Evolutionary conservation across 2,888 invertebrate genomes (phyloP), one percentile per base, ranked within the genome.

Genomic region (Drosophila colorata): DNA sequence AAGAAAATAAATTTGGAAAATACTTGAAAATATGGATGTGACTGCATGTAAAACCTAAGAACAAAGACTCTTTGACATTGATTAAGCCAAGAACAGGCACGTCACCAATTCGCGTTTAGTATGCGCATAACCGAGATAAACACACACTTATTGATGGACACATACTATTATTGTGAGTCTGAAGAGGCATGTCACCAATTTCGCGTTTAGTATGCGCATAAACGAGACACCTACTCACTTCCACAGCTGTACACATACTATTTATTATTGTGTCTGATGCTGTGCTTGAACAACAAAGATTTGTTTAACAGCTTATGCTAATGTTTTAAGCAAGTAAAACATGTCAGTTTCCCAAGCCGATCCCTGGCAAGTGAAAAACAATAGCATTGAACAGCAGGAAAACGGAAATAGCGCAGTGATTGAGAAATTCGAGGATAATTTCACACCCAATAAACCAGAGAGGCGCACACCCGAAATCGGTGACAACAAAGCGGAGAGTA

Each of bases 321-420:
- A 64, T 51, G 49, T 61, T 61, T 56, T 49, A 31, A 56, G 65
- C 64, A 56, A 55, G 40, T 67, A 56, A 87, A 83, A 83, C 64
- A 83, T 83, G 83, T 85, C 83, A 85, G 71, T 77, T 87, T 71
- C 67, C 52, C 61, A 58, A 69, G 67, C 74, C 74, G 88, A 83
- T 74, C 83, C 83, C 44, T 83, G 83, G 83, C 86, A 83, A 69
- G 59, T 85, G 38, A 82, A 49, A 56, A 74, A 61, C 43, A 59
- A 66, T 55, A 58, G 37, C 40, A 66, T 25, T 57, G 16, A 71
- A 31, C 55, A 72, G 63, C 49, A 52, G n/a, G 51, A 61, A 38
- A 55, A 59, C 48, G 64, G 69, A 20, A 68, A 64, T 38, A 59
- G 8, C 18, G 48, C 49, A 14, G 61, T 64, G 6, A 51, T 58